A percentile compares a stretch with the other conserved stretches of the same genome.
Conservation (phyloP, 64 coral and sea anemone species). For the Porites lutea region DNA sequence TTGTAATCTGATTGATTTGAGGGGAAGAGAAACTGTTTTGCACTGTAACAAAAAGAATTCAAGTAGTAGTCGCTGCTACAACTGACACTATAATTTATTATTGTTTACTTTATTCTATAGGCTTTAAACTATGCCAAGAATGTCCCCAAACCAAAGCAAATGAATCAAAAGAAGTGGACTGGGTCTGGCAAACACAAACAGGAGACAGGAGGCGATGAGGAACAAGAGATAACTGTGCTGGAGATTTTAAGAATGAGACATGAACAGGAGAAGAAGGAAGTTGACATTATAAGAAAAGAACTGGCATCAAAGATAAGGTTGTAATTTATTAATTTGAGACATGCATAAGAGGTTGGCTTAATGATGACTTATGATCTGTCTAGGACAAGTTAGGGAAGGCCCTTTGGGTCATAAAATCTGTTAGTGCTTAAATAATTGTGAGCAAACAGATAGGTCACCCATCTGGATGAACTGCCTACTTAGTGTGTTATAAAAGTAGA, state of each 20-base stretch:
- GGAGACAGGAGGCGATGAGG: background rate
- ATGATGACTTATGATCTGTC: too few relatives aligned
- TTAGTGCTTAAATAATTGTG: too few relatives aligned
- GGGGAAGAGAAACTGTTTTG: too few relatives aligned
- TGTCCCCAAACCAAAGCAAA: slow-evolving; percentile 79
- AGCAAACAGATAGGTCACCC: too few relatives aligned
- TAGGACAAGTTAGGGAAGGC: too few relatives aligned
- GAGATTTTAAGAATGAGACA: slow-evolving; percentile 89
- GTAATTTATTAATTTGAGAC: background rate
- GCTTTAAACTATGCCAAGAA: slow-evolving; percentile 95
- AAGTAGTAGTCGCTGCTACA: too few relatives aligned
- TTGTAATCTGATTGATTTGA: too few relatives aligned
- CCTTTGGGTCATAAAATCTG: too few relatives aligned
- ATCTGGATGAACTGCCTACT: too few relatives aligned
- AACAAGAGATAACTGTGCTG: slow-evolving; percentile 65
- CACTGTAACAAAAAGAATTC: too few relatives aligned
- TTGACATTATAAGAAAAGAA: slow-evolving; percentile 82
- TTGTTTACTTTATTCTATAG: slow-evolving; percentile 13
- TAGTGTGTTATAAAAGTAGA: too few relatives aligned
- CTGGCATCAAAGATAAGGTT: slow-evolving; percentile 63
- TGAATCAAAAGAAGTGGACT: slow-evolving; percentile 3
- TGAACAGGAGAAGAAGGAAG: slow-evolving; percentile 86
- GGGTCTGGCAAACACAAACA: background rate
- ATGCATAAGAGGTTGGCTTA: background rate
- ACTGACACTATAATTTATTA: background rate